Conservation (phyloP, 2,888 invertebrate species). For the Oxytorus armatus region DNA sequence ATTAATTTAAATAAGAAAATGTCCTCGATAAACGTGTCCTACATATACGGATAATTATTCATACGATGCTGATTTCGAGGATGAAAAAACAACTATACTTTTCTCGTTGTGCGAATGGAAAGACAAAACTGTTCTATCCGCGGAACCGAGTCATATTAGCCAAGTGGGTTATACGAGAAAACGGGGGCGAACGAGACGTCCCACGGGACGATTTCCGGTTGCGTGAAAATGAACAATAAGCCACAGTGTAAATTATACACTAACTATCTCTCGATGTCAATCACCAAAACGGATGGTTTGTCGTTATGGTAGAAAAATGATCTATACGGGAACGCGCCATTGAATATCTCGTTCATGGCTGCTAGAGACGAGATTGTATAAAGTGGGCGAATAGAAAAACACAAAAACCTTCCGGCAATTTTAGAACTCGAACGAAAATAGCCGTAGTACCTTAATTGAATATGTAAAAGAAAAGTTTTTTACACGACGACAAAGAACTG, state of each 20-base stretch:
- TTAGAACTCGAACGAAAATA: too few relatives aligned
- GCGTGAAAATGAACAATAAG: conserved; percentile 50
- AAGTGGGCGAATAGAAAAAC: neutral
- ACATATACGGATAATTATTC: neutral
- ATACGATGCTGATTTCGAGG: conserved; percentile 13
- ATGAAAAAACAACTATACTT: neutral
- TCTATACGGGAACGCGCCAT: conserved; percentile 3
- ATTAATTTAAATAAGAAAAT: conserved; percentile 14
- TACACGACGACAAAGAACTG: too few relatives aligned
- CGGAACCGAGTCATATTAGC: neutral
- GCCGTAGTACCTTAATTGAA: too few relatives aligned
- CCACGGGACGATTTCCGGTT: conserved; percentile 63
- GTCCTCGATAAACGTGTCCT: conserved; percentile 13
- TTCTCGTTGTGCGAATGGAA: neutral
- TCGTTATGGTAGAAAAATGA: conserved; percentile 9
- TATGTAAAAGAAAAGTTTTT: too few relatives aligned
- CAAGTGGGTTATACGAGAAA: conserved; percentile 40
- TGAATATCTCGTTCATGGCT: conserved; percentile 41
- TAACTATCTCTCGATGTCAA: conserved; percentile 1
- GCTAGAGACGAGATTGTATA: neutral
- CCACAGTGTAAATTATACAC: conserved; percentile 2
- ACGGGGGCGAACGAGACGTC: conserved; percentile 57
- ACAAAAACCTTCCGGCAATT: neutral
- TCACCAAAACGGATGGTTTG: conserved; percentile 30
- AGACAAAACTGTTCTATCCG: conserved; percentile 6